These are phyloP conservation scores for Pleuronectes platessa DNA, from an alignment of 2,113 vertebrate genomes.

Conservation along the genomic window DNA sequence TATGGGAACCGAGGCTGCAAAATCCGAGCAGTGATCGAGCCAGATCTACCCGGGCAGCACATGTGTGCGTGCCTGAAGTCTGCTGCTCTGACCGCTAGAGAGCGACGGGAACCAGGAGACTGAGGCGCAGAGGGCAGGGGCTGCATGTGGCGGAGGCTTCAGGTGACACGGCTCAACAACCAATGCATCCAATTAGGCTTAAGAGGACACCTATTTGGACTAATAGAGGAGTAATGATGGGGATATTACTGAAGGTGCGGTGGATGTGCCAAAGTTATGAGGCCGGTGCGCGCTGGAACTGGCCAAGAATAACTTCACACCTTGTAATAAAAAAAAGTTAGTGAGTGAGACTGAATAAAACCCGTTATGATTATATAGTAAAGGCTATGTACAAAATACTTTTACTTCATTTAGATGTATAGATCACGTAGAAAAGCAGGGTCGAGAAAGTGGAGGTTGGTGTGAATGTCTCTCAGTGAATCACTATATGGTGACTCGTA, in stretches of 20 bases:
- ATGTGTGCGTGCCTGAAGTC: slow-evolving; percentile 35
- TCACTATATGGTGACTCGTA: no score
- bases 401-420: no score
- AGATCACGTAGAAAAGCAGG: no score
- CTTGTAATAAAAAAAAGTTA: no score
- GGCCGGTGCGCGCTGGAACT: no score
- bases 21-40: neutral
- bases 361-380: no score
- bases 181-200: slow-evolving; percentile 4
- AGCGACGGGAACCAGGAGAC: slow-evolving; percentile 71
- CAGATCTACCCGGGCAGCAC: neutral
- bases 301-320: no score
- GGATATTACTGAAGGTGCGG: no score
- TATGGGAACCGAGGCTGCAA: slow-evolving; percentile 20
- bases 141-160: slow-evolving; percentile 5
- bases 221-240: neutral
- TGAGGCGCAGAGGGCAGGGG: neutral
- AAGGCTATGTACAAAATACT: no score
- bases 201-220: neutral
- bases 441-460: no score
- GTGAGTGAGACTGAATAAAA: no score
- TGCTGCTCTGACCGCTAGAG: slow-evolving; percentile 75
- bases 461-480: no score
- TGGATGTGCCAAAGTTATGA: neutral
- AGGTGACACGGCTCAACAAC: slow-evolving; percentile 11